phyloP scores from a whole-genome alignment of 2,797 vertebrate genomes.

The Corythornis leucogaster region DNA sequence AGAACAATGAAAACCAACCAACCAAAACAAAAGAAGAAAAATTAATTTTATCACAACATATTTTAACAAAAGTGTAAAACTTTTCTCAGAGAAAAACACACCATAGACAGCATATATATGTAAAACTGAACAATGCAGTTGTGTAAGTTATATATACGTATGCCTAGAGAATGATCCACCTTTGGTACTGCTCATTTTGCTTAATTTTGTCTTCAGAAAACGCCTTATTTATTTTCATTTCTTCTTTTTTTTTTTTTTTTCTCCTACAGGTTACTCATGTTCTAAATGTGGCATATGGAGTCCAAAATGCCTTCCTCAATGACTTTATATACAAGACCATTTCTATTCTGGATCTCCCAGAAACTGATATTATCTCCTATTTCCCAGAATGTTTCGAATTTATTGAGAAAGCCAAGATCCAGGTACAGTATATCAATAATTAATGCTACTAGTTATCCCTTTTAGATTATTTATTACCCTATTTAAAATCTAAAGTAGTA shows the following conservation, averaged over 20 bases:
- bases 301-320: constrained; percentile 89
- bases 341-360: constrained; percentile 91
- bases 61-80: neutral
- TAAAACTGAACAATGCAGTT: neutral
- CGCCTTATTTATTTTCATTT: neutral
- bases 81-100: neutral
- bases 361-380: constrained; percentile 87
- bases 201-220: neutral
- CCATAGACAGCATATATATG: neutral
- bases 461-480: neutral
- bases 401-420: constrained; percentile 86
- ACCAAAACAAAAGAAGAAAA: neutral
- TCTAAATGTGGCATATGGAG: constrained; percentile 93
- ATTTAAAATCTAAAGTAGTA: neutral
- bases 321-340: constrained; percentile 91
- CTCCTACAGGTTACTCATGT: constrained; percentile 89
- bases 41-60: neutral
- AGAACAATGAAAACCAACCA: neutral
- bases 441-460: neutral
- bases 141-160: neutral
- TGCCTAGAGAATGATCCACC: neutral
- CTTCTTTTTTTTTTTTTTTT: neutral
- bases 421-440: constrained; percentile 79
- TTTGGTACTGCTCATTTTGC: neutral
- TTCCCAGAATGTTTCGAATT: constrained; percentile 92